phyloP scores from a whole-genome alignment of 64 coral and sea anemone genomes.

The Actinia equina region DNA sequence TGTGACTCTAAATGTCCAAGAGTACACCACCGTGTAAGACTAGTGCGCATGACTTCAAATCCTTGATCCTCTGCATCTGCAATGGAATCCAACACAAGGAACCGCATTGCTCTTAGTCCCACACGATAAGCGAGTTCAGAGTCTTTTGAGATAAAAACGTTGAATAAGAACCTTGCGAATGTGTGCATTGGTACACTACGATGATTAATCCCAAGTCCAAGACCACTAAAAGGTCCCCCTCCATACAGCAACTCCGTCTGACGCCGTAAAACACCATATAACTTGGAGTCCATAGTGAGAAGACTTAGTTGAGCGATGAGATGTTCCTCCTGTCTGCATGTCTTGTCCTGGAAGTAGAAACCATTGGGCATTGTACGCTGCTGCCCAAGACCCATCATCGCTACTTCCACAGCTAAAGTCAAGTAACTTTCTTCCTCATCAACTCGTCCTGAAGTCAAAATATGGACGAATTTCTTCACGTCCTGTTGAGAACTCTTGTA shows the following conservation, averaged over 20 bases:
- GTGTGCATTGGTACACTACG: conserved; percentile 95
- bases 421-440: conserved; percentile 61
- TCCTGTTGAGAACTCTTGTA: conserved; percentile 25
- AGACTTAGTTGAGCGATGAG: conserved; percentile 91
- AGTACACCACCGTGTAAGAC: conserved; percentile 68
- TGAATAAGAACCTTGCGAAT: conserved; percentile 88
- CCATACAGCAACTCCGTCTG: conserved; percentile 75
- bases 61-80: conserved; percentile 55
- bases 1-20: conserved; percentile 94
- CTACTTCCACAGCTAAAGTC: conserved; percentile 85
- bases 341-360: conserved; percentile 94
- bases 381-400: conserved; percentile 82
- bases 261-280: conserved; percentile 46
- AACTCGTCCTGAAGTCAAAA: conserved; percentile 25
- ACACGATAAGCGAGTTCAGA: conserved; percentile 81
- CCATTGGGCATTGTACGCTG: conserved; percentile 86
- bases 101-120: conserved; percentile 88
- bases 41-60: conserved; percentile 40
- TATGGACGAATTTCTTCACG: conserved; percentile 29
- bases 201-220: conserved; percentile 73
- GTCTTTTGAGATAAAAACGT: conserved; percentile 64
- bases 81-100: conserved; percentile 54
- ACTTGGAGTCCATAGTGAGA: conserved; percentile 59
- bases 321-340: conserved; percentile 91
- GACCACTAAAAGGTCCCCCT: conserved; percentile 76